These are phyloP conservation scores for Apoderus coryli DNA, from an alignment of 2,888 invertebrate species.

Conservation along the genomic window DNA sequence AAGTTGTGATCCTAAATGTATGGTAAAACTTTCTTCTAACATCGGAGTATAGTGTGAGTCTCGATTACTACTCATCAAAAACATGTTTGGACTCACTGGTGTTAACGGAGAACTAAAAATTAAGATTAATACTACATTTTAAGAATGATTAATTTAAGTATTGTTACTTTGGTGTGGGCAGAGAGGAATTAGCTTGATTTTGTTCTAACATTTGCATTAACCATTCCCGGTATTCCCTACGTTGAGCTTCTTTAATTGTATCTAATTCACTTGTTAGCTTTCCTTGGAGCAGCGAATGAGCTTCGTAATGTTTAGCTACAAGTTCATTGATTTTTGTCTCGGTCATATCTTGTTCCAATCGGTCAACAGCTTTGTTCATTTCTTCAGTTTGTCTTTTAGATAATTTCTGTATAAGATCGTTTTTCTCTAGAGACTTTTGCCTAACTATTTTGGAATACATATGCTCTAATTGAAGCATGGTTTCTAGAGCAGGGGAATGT, in stretches of 20 bases:
- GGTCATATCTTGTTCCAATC: constrained; percentile 60
- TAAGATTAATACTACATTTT: constrained; percentile 9
- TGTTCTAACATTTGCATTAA: constrained; percentile 67
- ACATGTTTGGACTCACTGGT: constrained; percentile 23
- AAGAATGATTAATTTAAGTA: neutral
- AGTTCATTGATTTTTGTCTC: constrained; percentile 77
- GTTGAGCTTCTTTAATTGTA: constrained; percentile 70
- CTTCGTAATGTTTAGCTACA: constrained; percentile 67
- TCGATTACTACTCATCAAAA: constrained; percentile 13
- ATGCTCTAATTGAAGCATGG: constrained; percentile 77
- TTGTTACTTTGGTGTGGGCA: constrained; percentile 28
- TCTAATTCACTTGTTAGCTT: constrained; percentile 77
- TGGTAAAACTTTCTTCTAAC: constrained; percentile 92
- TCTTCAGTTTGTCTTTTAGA: constrained; percentile 71
- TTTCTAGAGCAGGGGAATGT: constrained; percentile 58
- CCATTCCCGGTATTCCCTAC: constrained; percentile 79
- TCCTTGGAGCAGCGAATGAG: constrained; percentile 69
- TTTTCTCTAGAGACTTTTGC: constrained; percentile 55
- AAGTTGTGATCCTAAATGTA: constrained; percentile 92
- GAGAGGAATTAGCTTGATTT: constrained; percentile 42
- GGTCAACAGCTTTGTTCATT: constrained; percentile 74
- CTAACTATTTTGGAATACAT: constrained; percentile 70
- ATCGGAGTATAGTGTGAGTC: constrained; percentile 21
- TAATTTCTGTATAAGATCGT: constrained; percentile 53
- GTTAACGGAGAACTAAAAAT: constrained; percentile 33